These are phyloP conservation scores for Julus scanicus DNA, from an alignment of 2,888 invertebrate genomes.

Conservation along the genomic window DNA sequence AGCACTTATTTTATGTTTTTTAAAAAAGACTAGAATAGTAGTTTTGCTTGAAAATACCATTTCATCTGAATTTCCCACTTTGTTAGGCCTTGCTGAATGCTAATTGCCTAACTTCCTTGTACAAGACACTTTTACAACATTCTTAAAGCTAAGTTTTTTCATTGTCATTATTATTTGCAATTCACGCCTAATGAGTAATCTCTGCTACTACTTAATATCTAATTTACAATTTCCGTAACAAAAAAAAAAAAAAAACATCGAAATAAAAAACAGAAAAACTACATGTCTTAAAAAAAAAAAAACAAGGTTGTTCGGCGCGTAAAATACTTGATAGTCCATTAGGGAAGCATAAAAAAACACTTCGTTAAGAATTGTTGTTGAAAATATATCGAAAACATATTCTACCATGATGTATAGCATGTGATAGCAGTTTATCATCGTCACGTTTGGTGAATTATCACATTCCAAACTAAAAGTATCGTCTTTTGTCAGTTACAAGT, in stretches of 20 bases:
- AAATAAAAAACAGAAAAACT: no score
- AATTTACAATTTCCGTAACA: neutral
- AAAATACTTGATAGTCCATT: neutral
- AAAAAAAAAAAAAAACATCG: no score
- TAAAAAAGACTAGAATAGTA: no score
- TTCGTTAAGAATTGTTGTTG: neutral
- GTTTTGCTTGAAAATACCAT: no score
- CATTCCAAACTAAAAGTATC: no score
- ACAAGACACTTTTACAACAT: neutral
- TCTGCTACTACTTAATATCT: neutral
- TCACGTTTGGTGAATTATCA: no score
- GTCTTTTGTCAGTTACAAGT: no score
- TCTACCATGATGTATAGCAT: no score
- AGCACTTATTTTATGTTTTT: no score
- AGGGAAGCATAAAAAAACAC: neutral
- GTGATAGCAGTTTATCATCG: no score
- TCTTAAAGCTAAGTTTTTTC: neutral
- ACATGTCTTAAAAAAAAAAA: neutral
- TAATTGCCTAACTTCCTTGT: slow-evolving; percentile 24
- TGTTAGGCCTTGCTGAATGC: no score
- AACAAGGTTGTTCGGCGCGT: neutral
- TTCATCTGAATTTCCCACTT: no score
- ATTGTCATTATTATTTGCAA: neutral
- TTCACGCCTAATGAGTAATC: neutral
- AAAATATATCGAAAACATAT: neutral